Evolutionary conservation across 2,797 vertebrate species (phyloP), one percentile per base, ranked within the genome.

Genomic region (Arctocebus calabarensis): DNA sequence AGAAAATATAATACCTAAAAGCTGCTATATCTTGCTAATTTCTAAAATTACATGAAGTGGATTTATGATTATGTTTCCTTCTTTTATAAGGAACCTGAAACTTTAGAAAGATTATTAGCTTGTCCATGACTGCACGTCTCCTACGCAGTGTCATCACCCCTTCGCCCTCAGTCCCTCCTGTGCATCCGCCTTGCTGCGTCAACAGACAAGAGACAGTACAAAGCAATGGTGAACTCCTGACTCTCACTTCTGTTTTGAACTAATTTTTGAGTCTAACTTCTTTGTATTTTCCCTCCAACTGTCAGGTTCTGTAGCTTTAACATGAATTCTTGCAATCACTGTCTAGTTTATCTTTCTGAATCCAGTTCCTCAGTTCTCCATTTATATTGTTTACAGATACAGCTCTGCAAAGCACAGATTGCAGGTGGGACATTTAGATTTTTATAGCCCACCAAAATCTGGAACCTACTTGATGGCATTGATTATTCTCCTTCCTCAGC

Each of bases 81-180:
- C 48, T 91, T 78, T 79, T 4, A 79, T 37, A 84, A 92, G 34
- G 19, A 79, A 95, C 37, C 12, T 68, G 10, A 83, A 68, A 9
- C 14, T 61, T 94, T 32, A 45, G n/a, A 93, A 92, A 88, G n/a
- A 73, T 22, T 84, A 90, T 29, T 77, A 90, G 77, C 3, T 40
- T 87, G 10, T 16, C 7, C 77, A 84, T 27, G 59, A 29, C 48
- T 55, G 43, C 17, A 70, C 2, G 23, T 48, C 37, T 88, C 48
- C 14, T 71, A 64, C 61, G 22, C 2, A 45, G 2, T 61, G 48
- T 0, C 22, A 74, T 75, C 61, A 74, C 20, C 48, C 29, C 71
- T 43, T 16, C 81, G 25, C 84, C 20, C 4, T 43, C 19, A 16
- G 10, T 78, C 25, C 73, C 32, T 34, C 34, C n/a, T 66, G 23